Percentiles rank a stretch among this genome's conserved stretches.
Conservation (phyloP, 1,140 invertebrate genomes). For the Sitodiplosis mosellana region DNA sequence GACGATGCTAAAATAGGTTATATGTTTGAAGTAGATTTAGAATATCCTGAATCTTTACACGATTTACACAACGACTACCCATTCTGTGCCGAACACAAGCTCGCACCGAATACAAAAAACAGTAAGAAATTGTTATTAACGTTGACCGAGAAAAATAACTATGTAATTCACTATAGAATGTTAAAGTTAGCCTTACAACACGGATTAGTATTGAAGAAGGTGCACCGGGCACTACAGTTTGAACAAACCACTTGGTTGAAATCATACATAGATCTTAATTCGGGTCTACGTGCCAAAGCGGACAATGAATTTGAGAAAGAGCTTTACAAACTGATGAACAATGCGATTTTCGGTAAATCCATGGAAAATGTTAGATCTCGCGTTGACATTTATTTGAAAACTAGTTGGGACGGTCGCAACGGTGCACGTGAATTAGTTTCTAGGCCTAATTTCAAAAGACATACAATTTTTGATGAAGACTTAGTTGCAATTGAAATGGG, state of each 20-base stretch:
- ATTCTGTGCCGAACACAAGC: constrained; percentile 24
- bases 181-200: constrained; percentile 25
- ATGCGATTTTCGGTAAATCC: constrained; percentile 28
- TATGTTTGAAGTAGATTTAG: constrained; percentile 29
- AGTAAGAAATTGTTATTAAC: constrained; percentile 19
- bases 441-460: constrained; percentile 23
- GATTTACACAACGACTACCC: no score
- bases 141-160: constrained; percentile 22
- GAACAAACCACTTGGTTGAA: constrained; percentile 29
- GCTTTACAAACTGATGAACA: constrained; percentile 31
- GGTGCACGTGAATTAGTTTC: constrained; percentile 18
- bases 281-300: constrained; percentile 17
- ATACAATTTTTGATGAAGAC: constrained; percentile 19
- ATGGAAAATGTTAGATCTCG: constrained; percentile 29
- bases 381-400: constrained; percentile 23
- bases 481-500: constrained; percentile 20
- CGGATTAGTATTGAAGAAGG: constrained; percentile 27
- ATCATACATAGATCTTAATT: constrained; percentile 28
- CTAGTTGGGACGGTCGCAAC: constrained; percentile 15
- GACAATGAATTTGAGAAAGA: constrained; percentile 29
- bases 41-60: constrained; percentile 26
- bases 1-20: constrained; percentile 27
- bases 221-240: constrained; percentile 31
- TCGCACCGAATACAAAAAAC: constrained; percentile 7
- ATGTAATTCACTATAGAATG: no score